Base-by-base conservation (phyloP, 92 coral and sea anemone species). In the Paramuricea clavata region DNA sequence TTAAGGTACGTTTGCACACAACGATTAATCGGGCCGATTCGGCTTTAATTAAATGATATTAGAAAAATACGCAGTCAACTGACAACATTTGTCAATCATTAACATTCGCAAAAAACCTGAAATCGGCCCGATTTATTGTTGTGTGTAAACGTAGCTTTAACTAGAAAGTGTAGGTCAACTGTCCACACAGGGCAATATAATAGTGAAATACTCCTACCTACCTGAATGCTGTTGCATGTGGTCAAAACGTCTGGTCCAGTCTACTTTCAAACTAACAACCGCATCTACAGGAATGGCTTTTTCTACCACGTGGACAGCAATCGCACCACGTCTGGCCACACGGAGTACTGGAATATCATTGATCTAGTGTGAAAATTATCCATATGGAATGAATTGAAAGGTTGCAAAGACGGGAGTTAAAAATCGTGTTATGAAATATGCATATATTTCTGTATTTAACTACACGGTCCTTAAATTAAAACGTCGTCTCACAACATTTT, bases 211-310 rank as follows among this genome's bases (percentile, higher is more conserved):
- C 2, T 33, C 22, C 33, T n/a, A 19, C 27, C 6, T 39, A 94
- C 99, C 99, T 85, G 99, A 96, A 87, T 96, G 99, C 86, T 96
- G 99, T 49, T 96, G 99, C 99, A 96, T 96, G 87, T 96, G 99
- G 79, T 96, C 99, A 90, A 96, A 96, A 64, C 99, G 87, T 54
- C 99, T 93, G 41, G 72, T 75, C 99, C 99, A 96, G 81, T 96
- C 97, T 22, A 96, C 87, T 35, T 81, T 89, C 21, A 96, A 85
- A 35, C 91, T 70, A 27, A 88, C 99, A 42, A 93, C 98, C 70
- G 90, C 76, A 2, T 95, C 99, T 30, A 89, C 92, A 13, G 95
- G 90, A 76, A 96, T 77, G 39, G 80, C 88, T 50, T 91, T 88
- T 23, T 57, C 84, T 52, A 94, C 64, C 35, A 86, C 89, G 85